Conservation (phyloP, 2,113 vertebrate genomes). For the Campylomormyrus tamandua region DNA sequence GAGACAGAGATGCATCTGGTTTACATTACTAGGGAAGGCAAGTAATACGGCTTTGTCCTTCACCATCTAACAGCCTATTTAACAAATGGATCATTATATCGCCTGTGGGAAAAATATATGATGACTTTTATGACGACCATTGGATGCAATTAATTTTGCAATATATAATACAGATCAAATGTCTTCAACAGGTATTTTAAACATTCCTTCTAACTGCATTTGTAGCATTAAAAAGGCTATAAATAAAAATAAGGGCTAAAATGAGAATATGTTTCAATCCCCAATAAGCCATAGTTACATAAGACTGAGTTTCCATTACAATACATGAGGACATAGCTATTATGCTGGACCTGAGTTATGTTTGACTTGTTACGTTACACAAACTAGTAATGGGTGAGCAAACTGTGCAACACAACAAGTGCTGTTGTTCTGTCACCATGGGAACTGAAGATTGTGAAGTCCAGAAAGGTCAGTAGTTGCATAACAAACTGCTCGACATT, state of each 20-base stretch:
- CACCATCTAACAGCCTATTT: background rate
- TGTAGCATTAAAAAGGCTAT: background rate
- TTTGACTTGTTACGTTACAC: background rate
- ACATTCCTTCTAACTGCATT: background rate
- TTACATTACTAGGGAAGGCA: background rate
- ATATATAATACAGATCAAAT: background rate
- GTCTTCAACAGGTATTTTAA: background rate
- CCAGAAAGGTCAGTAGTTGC: background rate
- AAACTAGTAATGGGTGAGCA: background rate
- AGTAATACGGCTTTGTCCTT: background rate
- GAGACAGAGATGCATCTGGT: background rate
- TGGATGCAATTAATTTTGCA: background rate
- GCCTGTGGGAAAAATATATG: background rate
- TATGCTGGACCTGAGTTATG: background rate
- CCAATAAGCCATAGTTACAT: background rate
- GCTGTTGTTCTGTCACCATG: background rate
- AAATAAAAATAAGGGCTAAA: background rate
- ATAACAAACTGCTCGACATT: background rate
- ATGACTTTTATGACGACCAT: background rate
- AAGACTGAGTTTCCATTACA: background rate
- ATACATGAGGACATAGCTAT: background rate
- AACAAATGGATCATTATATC: background rate
- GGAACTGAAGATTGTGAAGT: background rate
- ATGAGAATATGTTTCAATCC: background rate
- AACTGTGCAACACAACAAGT: background rate